Percentiles rank a stretch among this genome's conserved stretches.
Conservation (phyloP, 2,113 vertebrate species). For the Cavia aperea region DNA sequence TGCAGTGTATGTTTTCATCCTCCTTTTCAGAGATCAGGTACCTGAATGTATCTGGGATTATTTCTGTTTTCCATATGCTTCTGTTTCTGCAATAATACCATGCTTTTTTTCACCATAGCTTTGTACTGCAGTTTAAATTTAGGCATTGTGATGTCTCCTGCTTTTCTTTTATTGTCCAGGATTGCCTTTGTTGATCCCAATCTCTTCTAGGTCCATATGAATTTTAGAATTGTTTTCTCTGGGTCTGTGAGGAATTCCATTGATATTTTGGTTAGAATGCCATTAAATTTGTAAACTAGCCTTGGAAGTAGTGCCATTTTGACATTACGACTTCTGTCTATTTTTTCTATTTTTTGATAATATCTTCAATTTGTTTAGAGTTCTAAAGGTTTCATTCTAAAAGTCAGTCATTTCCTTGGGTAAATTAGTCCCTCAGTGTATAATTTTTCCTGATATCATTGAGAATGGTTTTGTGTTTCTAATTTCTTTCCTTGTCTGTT, state of each 20-base stretch:
- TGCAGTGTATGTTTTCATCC: neutral
- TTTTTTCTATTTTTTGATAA: neutral
- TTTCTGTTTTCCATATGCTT: neutral
- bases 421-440: neutral
- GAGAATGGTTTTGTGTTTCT: neutral
- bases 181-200: neutral
- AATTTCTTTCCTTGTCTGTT: neutral
- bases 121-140: neutral
- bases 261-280: neutral
- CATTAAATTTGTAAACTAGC: neutral
- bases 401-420: neutral
- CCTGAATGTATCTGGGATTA: neutral
- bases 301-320: neutral
- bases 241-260: neutral
- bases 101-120: neutral
- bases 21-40: neutral
- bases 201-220: neutral
- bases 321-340: neutral
- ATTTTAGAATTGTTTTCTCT: neutral
- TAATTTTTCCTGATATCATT: neutral
- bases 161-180: neutral
- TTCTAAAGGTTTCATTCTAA: neutral
- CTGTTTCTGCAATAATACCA: neutral
- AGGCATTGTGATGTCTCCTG: neutral
- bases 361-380: neutral